phyloP scores from a whole-genome alignment of 2,113 vertebrate genomes.

The Heptranchias perlo region DNA sequence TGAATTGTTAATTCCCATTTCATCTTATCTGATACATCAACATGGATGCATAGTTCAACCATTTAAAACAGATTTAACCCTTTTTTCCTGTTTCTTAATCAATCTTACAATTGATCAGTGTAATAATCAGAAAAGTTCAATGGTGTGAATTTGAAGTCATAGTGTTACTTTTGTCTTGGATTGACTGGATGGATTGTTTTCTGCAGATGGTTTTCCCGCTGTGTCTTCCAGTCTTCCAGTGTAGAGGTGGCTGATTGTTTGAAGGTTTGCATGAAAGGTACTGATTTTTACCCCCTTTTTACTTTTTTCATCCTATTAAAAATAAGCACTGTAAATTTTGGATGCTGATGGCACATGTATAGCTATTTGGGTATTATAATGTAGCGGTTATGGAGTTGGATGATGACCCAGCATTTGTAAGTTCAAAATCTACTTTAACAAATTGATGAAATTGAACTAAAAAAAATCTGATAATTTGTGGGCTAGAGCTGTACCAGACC shows the following conservation, averaged over 20 bases:
- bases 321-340: background rate
- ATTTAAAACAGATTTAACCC: background rate
- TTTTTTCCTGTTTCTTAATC: background rate
- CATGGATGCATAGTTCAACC: background rate
- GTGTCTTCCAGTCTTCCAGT: conserved; percentile 47
- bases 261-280: conserved; percentile 58
- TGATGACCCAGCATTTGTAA: background rate
- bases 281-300: background rate
- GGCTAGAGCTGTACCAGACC: background rate
- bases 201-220: conserved; percentile 58
- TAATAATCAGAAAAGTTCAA: background rate
- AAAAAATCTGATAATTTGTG: background rate
- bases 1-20: background rate
- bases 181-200: background rate
- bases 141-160: background rate
- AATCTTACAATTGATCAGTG: background rate
- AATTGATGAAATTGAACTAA: background rate
- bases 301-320: too few relatives aligned
- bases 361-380: too few relatives aligned
- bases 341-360: background rate
- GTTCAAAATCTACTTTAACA: background rate
- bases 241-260: conserved; percentile 50
- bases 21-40: background rate
- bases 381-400: background rate
- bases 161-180: conserved; percentile 11